Conservation (phyloP, 2,113 vertebrate species). For the Archilochus colubris region DNA sequence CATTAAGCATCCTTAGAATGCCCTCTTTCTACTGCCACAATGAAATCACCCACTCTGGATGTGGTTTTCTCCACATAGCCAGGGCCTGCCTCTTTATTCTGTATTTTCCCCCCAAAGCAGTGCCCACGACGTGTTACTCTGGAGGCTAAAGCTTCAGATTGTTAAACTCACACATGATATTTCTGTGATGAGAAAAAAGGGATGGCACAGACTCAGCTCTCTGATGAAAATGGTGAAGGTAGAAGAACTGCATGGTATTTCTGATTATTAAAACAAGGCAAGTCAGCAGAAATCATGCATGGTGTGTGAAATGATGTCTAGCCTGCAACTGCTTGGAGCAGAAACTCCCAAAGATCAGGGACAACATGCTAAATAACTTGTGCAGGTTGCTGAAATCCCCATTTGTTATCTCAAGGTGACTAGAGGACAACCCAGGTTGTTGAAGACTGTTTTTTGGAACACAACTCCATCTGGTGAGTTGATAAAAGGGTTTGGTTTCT, state of each 20-base stretch:
- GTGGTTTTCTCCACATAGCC: neutral
- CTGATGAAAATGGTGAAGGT: neutral
- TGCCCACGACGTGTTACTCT: neutral
- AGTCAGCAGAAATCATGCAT: neutral
- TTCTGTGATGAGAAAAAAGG: neutral
- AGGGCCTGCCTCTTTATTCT: neutral
- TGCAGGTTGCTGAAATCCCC: neutral
- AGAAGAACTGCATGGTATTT: neutral
- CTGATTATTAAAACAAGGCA: neutral
- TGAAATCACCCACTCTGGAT: neutral
- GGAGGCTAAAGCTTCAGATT: neutral
- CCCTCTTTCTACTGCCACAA: neutral
- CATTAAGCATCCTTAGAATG: neutral
- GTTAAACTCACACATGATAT: neutral
- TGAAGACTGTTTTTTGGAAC: conserved; percentile 73
- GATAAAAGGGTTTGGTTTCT: conserved; percentile 94
- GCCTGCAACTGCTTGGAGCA: neutral
- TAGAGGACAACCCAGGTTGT: conserved; percentile 19
- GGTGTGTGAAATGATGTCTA: neutral
- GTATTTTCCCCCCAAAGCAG: neutral
- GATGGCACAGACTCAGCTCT: neutral
- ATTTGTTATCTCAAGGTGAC: neutral
- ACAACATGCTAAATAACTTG: neutral
- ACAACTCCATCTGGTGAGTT: conserved; percentile 87
- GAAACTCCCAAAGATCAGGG: neutral